Evolutionary conservation across 2,113 vertebrate species (phyloP).

Genomic region (Archocentrus centrarchus): DNA sequence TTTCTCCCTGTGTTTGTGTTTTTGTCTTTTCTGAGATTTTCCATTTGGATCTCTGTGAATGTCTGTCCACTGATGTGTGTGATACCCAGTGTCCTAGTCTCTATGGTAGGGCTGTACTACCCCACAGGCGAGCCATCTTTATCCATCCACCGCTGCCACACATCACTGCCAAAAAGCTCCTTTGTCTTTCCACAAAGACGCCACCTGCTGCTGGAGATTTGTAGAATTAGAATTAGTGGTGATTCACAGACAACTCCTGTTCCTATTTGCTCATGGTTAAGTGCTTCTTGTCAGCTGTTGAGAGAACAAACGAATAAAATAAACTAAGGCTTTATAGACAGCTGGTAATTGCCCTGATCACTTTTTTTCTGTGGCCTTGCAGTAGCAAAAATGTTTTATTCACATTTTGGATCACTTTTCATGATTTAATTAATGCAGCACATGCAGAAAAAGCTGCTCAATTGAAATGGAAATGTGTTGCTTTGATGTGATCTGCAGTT

Average conservation of each 20-base stretch:
- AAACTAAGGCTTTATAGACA: not conserved
- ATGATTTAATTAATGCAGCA: slow-evolving; percentile 24
- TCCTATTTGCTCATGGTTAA: slow-evolving; percentile 11
- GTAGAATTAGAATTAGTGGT: slow-evolving; percentile 24
- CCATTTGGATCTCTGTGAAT: not conserved
- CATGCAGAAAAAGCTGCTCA: not conserved
- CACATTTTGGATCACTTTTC: not conserved
- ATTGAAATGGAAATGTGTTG: slow-evolving; percentile 49
- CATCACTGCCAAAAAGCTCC: not conserved
- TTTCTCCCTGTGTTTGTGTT: not conserved
- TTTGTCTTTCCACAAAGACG: slow-evolving; percentile 27
- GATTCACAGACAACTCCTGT: slow-evolving; percentile 24
- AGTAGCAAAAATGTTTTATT: not conserved
- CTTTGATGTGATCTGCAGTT: slow-evolving; percentile 44
- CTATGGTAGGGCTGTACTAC: not conserved
- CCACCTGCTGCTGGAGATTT: slow-evolving; percentile 30
- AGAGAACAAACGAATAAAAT: slow-evolving; percentile 1
- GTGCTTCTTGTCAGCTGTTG: slow-evolving; percentile 7
- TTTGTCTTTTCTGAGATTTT: not conserved
- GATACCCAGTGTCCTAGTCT: not conserved
- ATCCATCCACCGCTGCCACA: slow-evolving; percentile 7
- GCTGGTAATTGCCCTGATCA: slow-evolving; percentile 9
- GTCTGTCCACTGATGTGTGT: not conserved
- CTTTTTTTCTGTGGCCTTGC: slow-evolving; percentile 7
- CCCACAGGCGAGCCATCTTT: slow-evolving; percentile 13